These are phyloP conservation scores for Ceratosolen solmsi DNA, from an alignment of 1,140 invertebrate species.

Conservation along the genomic window DNA sequence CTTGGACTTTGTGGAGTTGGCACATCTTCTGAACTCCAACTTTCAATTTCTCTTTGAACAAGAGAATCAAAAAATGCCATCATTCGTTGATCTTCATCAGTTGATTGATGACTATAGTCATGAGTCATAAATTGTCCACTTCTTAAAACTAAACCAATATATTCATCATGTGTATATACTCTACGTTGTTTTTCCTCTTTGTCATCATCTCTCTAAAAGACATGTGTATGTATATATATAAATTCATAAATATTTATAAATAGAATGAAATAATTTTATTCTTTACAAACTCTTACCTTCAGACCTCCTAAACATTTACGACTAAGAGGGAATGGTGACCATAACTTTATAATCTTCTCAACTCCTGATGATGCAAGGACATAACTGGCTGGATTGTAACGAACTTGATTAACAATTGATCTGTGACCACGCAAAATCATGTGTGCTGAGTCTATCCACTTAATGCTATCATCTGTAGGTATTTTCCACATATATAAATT, in stretches of 20 bases:
- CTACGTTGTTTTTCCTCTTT: constrained; percentile 79
- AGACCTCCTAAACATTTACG: constrained; percentile 65
- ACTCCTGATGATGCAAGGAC: constrained; percentile 94
- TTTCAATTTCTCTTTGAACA: constrained; percentile 91
- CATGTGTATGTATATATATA: too few species aligned
- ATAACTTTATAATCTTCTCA: constrained; percentile 94
- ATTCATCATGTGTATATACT: constrained; percentile 90
- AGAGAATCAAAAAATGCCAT: constrained; percentile 97
- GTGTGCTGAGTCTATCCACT: constrained; percentile 81
- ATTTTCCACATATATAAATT: constrained; percentile 96
- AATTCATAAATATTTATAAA: neutral
- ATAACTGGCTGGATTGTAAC: constrained; percentile 89
- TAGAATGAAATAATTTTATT: constrained; percentile 18
- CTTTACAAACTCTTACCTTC: constrained; percentile 59
- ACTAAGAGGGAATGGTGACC: constrained; percentile 69
- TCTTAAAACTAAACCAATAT: constrained; percentile 85
- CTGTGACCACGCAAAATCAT: constrained; percentile 91
- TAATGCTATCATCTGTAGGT: constrained; percentile 76
- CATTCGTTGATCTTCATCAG: constrained; percentile 93
- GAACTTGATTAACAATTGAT: constrained; percentile 96
- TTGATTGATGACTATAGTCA: constrained; percentile 88
- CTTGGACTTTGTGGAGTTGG: constrained; percentile 60
- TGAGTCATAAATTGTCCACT: constrained; percentile 84
- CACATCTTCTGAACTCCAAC: constrained; percentile 74
- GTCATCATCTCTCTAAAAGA: constrained; percentile 64